Percentiles rank a stretch among this genome's conserved stretches.
Conservation (phyloP, 2,113 vertebrate genomes). For the Entomyzon cyanotis region DNA sequence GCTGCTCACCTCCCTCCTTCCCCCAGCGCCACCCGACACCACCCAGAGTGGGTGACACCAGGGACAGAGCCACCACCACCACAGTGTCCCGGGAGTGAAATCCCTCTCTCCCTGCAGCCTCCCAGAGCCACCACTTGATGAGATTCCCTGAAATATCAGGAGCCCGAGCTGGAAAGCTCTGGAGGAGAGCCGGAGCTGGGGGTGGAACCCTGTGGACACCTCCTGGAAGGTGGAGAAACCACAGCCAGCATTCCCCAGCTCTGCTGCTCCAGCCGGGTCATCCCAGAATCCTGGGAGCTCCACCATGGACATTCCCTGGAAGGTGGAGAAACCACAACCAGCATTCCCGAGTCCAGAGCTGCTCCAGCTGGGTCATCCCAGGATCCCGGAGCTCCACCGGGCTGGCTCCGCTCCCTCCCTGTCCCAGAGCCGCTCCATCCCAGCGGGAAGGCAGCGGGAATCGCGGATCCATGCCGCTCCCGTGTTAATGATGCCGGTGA, state of each 20-base stretch:
- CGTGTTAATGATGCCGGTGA: conserved; percentile 82
- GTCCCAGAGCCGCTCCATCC: not conserved
- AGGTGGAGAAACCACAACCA: no score
- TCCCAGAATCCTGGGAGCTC: not conserved
- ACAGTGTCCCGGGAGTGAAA: rapidly evolving
- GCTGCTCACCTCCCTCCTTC: not conserved
- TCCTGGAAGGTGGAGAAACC: not conserved
- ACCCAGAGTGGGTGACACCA: not conserved
- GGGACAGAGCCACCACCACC: not conserved
- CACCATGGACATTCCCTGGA: no score
- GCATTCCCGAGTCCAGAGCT: no score
- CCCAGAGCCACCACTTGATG: not conserved
- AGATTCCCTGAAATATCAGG: not conserved
- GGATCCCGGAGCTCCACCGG: not conserved
- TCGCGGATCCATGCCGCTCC: not conserved
- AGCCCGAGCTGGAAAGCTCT: not conserved
- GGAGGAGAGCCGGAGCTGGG: not conserved
- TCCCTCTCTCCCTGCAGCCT: not conserved
- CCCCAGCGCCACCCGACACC: not conserved
- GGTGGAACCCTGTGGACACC: not conserved
- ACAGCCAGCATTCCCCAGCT: rapidly evolving
- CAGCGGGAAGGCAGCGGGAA: not conserved
- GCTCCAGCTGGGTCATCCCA: no score
- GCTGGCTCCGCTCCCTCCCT: not conserved
- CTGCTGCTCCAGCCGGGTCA: not conserved